Base-by-base conservation (phyloP, 2,888 invertebrate genomes). In the Beris morrisii region DNA sequence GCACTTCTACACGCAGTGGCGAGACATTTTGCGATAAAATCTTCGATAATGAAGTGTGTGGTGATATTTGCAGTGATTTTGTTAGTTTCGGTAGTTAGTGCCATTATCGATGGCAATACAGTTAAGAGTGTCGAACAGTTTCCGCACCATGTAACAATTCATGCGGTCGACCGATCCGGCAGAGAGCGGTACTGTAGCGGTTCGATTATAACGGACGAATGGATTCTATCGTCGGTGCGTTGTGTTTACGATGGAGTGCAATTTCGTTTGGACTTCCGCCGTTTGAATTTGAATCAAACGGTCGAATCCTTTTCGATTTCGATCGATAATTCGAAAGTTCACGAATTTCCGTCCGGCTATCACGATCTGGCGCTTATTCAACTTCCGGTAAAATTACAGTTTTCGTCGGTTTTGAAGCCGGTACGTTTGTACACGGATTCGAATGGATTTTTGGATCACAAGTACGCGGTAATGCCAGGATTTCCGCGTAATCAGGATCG, bases 361-460 rank as follows among this genome's bases (percentile, higher is more conserved):
- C 65, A 68, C 32, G 66, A 70, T 30, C 61, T 70, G 7, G 70
- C 70, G 1, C 7, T 70, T 9, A 15, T 70, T 0, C 30, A 54
- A 38, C 9, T 69, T 0, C 68, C 67, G 22, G 46, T 69, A n/a
- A 13, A 4, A 12, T 7, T 69, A 4, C 11, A 56, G 4, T 67
- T 45, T 13, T 64, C 70, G 0, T 13, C 52, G 22, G 31, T 11
- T 11, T 13, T 54, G 54, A 13, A 31, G 31, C 15, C 54, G 5
- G 31, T 54, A 12, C 5, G 11, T 9, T 12, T 54, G 7, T 5
- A 7, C 15, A 11, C 7, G 5, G 9, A 54, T 22, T 1, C 9
- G 4, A 7, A 43, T 2, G 5, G 11, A 54, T 6, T 28, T 7
- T 9, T 9, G 5, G 13, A 28, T 54, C 11, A n/a, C 11, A 46